Base-by-base conservation (phyloP, 1,140 invertebrate species). In the Cotesia chilonis region DNA sequence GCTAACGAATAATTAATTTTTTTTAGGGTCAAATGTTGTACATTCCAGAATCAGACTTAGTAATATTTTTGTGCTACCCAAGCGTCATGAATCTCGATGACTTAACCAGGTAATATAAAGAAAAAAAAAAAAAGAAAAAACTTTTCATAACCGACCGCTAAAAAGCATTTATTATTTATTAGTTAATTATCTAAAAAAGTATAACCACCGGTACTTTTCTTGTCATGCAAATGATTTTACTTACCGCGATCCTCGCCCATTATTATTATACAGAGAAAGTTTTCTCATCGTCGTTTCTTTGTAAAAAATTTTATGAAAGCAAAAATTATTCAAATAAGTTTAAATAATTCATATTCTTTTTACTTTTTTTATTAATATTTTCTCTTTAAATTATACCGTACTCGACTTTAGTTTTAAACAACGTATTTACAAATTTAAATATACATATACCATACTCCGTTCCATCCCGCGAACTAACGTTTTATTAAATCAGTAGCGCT, bases 41-140 rank as follows among this genome's bases (percentile, higher is more conserved):
- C 82, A 92, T 98, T 75, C 92, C 92, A 4, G 96, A 98, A 83
- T 92, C 92, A 0, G 95, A 98, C 85, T 88, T 94, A 17, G 93
- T 98, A 77, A 91, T 97, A 6, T 98, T 98, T 81, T 90, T 98
- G 5, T 98, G 96, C 81, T 98, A 98, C 74, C 97, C 96, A 0
- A 97, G 95, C 79, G 95, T 98, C 0, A 93, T 96, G 84, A 98
- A 97, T 87, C 87, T 98, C 64, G 96, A 98, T 84, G 97, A 98
- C 85, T 84, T 98, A 71, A 94, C 94, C 66, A 92, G 94, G 93
- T 95, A 89, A 88, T 59, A 20, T 35, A 20, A 9, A 28, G 4
- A 41, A 41, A 41, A 41, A 41, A n/a, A n/a, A 41, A 41, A 17
- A 57, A 57, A 14, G 0, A 12, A 12, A n/a, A 57, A 57, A n/a